A percentile compares a stretch with the other conserved stretches of the same genome.
Conservation (phyloP, 2,113 vertebrate genomes). For the Gallinago undulata region DNA sequence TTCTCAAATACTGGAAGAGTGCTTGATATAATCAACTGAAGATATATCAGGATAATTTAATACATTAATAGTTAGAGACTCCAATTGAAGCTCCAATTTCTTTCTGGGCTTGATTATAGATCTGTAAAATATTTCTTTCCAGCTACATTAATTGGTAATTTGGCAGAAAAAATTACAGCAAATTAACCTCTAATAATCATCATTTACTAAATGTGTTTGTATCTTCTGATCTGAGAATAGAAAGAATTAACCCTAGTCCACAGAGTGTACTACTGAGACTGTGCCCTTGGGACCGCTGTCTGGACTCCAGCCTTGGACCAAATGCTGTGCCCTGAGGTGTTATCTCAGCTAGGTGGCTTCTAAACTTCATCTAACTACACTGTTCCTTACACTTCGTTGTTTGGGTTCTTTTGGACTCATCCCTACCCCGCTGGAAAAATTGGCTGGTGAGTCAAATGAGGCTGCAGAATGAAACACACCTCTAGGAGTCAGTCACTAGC, state of each 20-base stretch:
- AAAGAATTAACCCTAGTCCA: not conserved
- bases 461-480: not conserved
- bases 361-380: not conserved
- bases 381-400: not conserved
- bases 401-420: not conserved
- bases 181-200: conserved; percentile 48
- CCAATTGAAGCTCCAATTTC: not conserved
- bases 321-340: not conserved
- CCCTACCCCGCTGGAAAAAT: not conserved
- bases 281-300: not conserved
- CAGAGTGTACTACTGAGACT: not conserved
- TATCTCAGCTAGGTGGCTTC: not conserved
- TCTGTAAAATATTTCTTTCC: conserved; percentile 57
- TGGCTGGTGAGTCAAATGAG: not conserved
- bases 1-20: conserved; percentile 34
- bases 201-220: not conserved
- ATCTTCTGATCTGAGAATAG: not conserved
- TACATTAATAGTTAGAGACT: conserved; percentile 34
- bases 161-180: conserved; percentile 31
- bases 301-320: not conserved
- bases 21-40: conserved; percentile 57
- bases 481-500: not conserved
- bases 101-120: conserved; percentile 47
- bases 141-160: conserved; percentile 54
- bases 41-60: conserved; percentile 51